These are phyloP conservation scores for Acanthopleura granulata DNA, from an alignment of 2,888 invertebrate genomes.

Conservation along the genomic window DNA sequence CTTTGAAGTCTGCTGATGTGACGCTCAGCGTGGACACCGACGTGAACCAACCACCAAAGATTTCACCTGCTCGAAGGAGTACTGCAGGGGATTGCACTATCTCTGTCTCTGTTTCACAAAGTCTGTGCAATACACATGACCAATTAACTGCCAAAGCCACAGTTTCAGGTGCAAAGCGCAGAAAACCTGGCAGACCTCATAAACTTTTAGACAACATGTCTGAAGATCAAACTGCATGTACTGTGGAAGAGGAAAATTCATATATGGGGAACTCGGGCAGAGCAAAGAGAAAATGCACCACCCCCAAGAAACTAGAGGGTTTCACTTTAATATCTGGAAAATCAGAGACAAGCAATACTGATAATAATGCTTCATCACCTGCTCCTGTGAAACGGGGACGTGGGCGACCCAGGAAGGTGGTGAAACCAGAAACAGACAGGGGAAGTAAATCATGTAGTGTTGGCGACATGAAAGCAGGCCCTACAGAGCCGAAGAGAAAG, in stretches of 20 bases:
- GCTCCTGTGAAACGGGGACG: not conserved
- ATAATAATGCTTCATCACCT: not conserved
- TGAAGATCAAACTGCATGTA: not conserved
- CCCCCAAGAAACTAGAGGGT: not conserved
- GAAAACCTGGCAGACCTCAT: conserved; percentile 4
- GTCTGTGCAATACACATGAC: not conserved
- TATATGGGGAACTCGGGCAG: not conserved
- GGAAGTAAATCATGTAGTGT: not conserved
- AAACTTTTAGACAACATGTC: not conserved
- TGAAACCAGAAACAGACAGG: not conserved
- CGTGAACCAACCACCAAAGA: no score
- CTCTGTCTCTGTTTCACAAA: no score
- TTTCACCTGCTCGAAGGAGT: no score
- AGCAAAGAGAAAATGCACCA: not conserved
- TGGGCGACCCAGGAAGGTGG: conserved; percentile 1
- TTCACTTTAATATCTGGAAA: not conserved
- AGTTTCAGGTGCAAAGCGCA: not conserved
- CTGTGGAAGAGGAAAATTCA: no score
- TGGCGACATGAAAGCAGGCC: not conserved
- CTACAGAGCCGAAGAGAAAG: conserved; percentile 6
- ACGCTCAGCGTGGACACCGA: no score
- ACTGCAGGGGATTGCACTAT: no score
- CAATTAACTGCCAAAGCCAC: not conserved
- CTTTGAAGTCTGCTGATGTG: not conserved
- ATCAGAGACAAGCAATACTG: not conserved